Conservation (phyloP, 1,140 invertebrate genomes). For the Lucilia sericata region DNA sequence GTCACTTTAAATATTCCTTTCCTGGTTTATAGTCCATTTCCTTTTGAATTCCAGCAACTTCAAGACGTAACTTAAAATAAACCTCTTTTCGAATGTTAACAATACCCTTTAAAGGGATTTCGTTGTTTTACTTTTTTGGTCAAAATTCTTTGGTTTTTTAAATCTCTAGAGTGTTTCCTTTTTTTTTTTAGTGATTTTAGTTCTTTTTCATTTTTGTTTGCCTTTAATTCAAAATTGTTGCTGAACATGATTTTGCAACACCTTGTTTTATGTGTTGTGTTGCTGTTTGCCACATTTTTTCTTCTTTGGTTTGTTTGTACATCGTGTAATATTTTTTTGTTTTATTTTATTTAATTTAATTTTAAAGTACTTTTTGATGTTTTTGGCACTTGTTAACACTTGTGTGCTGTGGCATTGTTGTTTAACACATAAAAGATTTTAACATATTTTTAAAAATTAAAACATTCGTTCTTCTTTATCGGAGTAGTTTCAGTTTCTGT, state of each 20-base stretch:
- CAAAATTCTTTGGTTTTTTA: neutral
- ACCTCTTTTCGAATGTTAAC: neutral
- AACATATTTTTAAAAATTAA: neutral
- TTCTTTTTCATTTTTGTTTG: neutral
- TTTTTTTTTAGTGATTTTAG: neutral
- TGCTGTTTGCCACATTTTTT: neutral
- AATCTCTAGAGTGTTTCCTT: neutral
- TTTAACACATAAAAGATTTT: constrained; percentile 21
- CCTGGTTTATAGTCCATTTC: constrained; percentile 14
- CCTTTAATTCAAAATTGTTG: neutral
- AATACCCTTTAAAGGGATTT: constrained; percentile 10
- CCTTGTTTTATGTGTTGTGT: neutral
- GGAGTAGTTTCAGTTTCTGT: neutral
- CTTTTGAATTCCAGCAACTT: neutral
- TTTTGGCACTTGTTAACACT: constrained; percentile 43
- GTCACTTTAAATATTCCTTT: neutral
- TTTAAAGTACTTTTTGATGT: constrained; percentile 44
- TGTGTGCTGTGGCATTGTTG: neutral
- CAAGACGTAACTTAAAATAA: too few relatives aligned
- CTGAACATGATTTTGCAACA: constrained; percentile 9
- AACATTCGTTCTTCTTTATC: neutral
- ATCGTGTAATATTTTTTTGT: neutral
- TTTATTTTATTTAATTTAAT: constrained; percentile 14
- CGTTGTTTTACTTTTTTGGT: neutral
- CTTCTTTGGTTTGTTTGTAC: neutral